phyloP scores from a whole-genome alignment of 2,888 invertebrate species.

The Synanthedon myopaeformis region DNA sequence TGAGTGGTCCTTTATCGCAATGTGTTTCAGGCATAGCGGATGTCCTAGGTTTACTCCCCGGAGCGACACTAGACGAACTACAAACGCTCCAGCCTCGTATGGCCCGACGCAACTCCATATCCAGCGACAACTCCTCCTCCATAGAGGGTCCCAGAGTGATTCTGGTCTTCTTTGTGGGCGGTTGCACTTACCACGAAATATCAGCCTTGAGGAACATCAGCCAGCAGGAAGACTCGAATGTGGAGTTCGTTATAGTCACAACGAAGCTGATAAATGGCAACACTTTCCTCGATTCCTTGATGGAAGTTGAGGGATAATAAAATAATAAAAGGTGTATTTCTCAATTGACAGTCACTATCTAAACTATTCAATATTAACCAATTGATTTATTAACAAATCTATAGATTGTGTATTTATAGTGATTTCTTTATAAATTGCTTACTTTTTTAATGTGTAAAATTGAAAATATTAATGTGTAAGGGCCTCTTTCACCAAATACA shows the following conservation, averaged over 20 bases:
- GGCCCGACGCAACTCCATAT: conserved; percentile 67
- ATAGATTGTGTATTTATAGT: too few species aligned
- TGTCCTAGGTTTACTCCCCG: conserved; percentile 84
- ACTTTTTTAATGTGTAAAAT: too few species aligned
- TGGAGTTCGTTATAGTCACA: conserved; percentile 91
- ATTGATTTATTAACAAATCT: too few species aligned
- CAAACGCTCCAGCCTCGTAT: conserved; percentile 71
- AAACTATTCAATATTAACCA: too few species aligned
- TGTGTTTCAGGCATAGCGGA: conserved; percentile 77
- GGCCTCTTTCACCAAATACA: too few species aligned
- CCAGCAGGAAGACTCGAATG: conserved; percentile 83
- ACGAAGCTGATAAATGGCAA: conserved; percentile 94
- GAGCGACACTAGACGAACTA: conserved; percentile 77
- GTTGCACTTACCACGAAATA: conserved; percentile 95
- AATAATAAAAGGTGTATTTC: too few species aligned
- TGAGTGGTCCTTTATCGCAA: too few species aligned
- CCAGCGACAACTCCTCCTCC: conserved; percentile 68
- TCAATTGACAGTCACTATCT: too few species aligned
- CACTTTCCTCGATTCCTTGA: conserved; percentile 82
- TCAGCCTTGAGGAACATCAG: conserved; percentile 80
- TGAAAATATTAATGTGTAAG: too few species aligned
- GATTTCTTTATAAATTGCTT: too few species aligned
- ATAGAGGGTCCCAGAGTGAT: conserved; percentile 77
- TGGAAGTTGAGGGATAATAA: conserved; percentile 53
- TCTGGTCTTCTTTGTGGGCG: conserved; percentile 95